Conservation (phyloP, 64 coral and sea anemone genomes). For the Actinia equina region DNA sequence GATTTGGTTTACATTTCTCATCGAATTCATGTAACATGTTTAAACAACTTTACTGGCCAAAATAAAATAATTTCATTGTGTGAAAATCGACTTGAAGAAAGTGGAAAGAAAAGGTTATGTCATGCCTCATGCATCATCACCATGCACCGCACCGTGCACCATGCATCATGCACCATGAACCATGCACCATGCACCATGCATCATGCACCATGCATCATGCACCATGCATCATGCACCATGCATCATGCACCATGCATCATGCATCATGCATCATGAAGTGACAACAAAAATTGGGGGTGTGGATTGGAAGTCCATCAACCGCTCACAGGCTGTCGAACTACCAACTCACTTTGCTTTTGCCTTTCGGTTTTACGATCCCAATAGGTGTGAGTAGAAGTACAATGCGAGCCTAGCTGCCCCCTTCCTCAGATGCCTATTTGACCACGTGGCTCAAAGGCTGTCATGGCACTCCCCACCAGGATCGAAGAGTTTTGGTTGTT, state of each 20-base stretch:
- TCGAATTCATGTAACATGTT: too few relatives aligned
- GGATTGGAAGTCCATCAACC: neutral
- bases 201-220: too few relatives aligned
- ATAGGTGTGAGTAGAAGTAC: neutral
- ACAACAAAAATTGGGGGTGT: slow-evolving; percentile 10
- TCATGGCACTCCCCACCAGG: neutral
- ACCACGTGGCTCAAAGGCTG: slow-evolving; percentile 2
- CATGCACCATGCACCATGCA: too few relatives aligned
- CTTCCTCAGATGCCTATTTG: neutral
- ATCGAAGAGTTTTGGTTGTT: neutral
- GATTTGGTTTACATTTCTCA: too few relatives aligned
- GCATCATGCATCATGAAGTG: too few relatives aligned
- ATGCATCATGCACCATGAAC: too few relatives aligned
- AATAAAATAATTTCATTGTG: too few relatives aligned
- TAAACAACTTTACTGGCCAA: neutral
- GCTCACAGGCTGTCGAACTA: neutral
- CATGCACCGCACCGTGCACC: too few relatives aligned
- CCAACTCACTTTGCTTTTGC: neutral
- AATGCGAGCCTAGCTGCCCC: slow-evolving; percentile 14
- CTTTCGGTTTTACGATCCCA: neutral
- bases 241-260: too few relatives aligned
- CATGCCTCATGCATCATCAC: too few relatives aligned
- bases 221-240: too few relatives aligned
- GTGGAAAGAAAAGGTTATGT: neutral
- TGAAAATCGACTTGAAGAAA: neutral